Evolutionary conservation across 2,888 invertebrate species (phyloP), one percentile per base, ranked within the genome.

Genomic region (Agrochola macilenta): DNA sequence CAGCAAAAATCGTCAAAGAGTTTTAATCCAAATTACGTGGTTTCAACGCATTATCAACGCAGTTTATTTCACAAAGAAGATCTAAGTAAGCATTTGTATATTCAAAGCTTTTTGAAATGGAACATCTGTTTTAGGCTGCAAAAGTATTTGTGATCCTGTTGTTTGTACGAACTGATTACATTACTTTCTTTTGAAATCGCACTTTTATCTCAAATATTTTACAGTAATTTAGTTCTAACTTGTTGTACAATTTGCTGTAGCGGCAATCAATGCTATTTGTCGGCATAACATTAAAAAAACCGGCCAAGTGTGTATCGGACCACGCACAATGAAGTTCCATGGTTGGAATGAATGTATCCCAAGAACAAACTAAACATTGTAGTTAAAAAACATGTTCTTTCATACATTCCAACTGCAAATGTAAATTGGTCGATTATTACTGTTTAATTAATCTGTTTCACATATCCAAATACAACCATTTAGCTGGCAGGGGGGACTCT

Each of bases 1-100:
- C 65, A 58, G 23, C 9, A 77, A 46, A 83, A 65, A 46, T 2
- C 5, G 52, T 58, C n/a, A 35, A 81, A 74, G 49, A 61, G 57
- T 85, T 60, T 81, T 71, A 82, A 85, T 69, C 14, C 60, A 9
- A 70, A 82, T 82, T 82, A 74, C 61, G 61, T 63, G 69, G 66
- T 66, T 63, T 35, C 26, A 43, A 58, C 54, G 65, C 49, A n/a
- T 85, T 65, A 26, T 49, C 35, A 46, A 65, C 52, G 61, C 60
- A 39, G 4, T 66, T 43, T 49, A 43, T 14, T 23, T n/a, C 43
- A 49, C 69, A 79, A 78, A 84, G 39, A 79, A 61, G 7, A 57
- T 35, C 30, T 57, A 43, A 57, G 69, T 58, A 64, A 69, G 35
- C 23, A 58, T 84, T 84, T 69, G 39, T 58, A 26, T 14, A 61